Base-by-base conservation (phyloP, 2,113 vertebrate genomes). In the Alectura lathami region DNA sequence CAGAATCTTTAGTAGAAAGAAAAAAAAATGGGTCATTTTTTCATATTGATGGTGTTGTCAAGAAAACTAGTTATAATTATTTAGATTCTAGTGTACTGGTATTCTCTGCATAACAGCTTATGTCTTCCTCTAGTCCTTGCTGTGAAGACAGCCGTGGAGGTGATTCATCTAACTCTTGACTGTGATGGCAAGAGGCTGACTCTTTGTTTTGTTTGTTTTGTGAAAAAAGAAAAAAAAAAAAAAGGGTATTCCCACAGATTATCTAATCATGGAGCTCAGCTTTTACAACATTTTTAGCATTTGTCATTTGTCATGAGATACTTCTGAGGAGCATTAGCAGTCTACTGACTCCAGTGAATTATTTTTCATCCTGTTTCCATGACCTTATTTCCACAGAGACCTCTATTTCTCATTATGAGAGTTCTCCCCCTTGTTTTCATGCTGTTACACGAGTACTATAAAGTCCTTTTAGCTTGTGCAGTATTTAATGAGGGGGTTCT, bases 171-270 rank as follows among this genome's bases (percentile, higher is more conserved):
- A 42, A 87, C 27, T 63, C 79, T 89, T 70, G 30, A 59, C 47
- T 63, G 21, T 13, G 85, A 81, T 93, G 72, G 83, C 48, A 80
- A 86, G 69, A 86, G 34, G 21, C 29, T 80, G 72, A 73, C 36
- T 94, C 54, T 78, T 93, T 67, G 42, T 48, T 93, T 90, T 91
- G 82, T 76, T 96, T 95, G 83, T 90, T 94, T 93, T 57, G 34
- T 81, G 86, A 74, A 91, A 86, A 47, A n/a, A n/a, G n/a, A n/a
- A n/a, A n/a, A n/a, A n/a, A n/a, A n/a, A n/a, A n/a, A n/a, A n/a
- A n/a, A n/a, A 77, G 83, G 87, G 82, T 89, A 94, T 96, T 96
- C 88, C 94, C 85, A 93, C 75, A 94, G 88, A 93, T 94, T 68
- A 94, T 56, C 64, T 94, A 94, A 91, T 70, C 77, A 68, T 40